These are phyloP conservation scores for Lysandra coridon DNA, from an alignment of 2,888 invertebrate species.

Conservation along the genomic window DNA sequence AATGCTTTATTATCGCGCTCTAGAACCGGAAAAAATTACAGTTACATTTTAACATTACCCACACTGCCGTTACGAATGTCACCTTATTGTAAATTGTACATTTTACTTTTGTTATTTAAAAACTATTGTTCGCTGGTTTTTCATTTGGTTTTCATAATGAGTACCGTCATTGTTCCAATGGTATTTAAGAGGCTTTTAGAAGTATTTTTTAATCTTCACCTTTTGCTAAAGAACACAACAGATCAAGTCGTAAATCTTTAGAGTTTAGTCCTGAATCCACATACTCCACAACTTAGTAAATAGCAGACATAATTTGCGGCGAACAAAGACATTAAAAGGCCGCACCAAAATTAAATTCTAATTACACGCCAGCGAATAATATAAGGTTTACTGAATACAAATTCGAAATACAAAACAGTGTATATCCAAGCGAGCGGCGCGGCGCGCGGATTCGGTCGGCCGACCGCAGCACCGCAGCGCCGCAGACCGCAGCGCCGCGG, in stretches of 20 bases:
- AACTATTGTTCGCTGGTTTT: background rate
- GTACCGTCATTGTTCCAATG: background rate
- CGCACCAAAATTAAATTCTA: constrained; percentile 11
- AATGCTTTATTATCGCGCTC: constrained; percentile 16
- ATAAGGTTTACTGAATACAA: constrained; percentile 31
- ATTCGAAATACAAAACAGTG: constrained; percentile 38
- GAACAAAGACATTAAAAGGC: constrained; percentile 20
- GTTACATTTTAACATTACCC: constrained; percentile 5
- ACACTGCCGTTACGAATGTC: constrained; percentile 9
- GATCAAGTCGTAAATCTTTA: background rate
- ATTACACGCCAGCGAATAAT: constrained; percentile 26
- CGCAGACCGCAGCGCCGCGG: constrained; percentile 43
- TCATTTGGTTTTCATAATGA: background rate
- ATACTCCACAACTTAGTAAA: background rate
- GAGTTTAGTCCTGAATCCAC: background rate
- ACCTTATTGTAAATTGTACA: constrained; percentile 15
- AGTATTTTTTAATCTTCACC: background rate
- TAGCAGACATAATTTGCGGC: constrained; percentile 17
- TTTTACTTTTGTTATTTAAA: constrained; percentile 9
- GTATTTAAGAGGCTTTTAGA: background rate
- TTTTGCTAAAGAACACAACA: background rate
- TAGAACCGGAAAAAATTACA: constrained; percentile 6
- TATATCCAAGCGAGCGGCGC: constrained; percentile 44
- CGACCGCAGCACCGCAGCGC: constrained; percentile 42
- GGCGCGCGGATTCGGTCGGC: constrained; percentile 45